Evolutionary conservation across 2,113 vertebrate genomes (phyloP), one percentile per base, ranked within the genome.

Genomic region (Scophthalmus maximus): DNA sequence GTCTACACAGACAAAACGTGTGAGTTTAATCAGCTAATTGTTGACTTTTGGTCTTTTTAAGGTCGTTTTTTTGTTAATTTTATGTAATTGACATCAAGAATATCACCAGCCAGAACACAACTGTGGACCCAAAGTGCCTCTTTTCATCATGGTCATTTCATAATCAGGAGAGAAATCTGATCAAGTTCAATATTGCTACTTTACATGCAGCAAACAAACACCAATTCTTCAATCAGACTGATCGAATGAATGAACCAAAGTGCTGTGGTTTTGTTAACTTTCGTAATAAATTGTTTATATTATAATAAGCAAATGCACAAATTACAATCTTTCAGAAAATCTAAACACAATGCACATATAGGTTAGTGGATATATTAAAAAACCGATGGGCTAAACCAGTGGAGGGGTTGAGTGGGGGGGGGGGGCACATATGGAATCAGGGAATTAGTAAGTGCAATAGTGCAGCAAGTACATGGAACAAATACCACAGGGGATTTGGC

Each of bases 401-500:
- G 42, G 17, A n/a, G 18, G 18, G 18, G 17, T 46, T 46, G 18
- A 46, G 17, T 1, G 8, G 18, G 8, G 18, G 42, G 17, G 1
- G 8, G 18, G 8, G 18, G 42, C 42, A 46, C 42, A 46, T 8
- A 55, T 32, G 27, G 67, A 82, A 7, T 30, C 10, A 25, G 61
- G 68, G 62, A 42, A 46, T 86, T 72, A 85, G 61, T 52, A 40
- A 49, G 66, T 26, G 23, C 71, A 73, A n/a, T 6, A 49, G 73
- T 59, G 66, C 72, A 44, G 64, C 87, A 52, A 91, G 82, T 86
- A 88, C 49, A 51, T 23, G 60, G 63, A 58, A 66, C 65, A 80
- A 81, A 83, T 90, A 82, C 80, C 76, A 47, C 55, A 60, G 79
- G 56, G 80, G 87, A 88, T 92, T 89, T 83, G 62, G 62, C 22